Conservation (phyloP, 2,113 vertebrate genomes). For the Dryoscopus gambensis region DNA sequence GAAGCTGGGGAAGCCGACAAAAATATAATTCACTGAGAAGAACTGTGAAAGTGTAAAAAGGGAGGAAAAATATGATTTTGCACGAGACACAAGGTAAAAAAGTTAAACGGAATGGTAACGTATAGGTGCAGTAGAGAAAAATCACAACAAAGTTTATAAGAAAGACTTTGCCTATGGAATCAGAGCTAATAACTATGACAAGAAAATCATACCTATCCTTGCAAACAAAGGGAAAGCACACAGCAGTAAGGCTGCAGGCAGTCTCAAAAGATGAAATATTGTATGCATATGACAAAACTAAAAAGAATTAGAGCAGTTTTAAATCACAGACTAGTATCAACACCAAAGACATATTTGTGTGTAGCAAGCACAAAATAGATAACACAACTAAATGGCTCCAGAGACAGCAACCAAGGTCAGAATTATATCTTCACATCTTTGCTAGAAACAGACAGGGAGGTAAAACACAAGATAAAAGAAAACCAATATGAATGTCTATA, state of each 20-base stretch:
- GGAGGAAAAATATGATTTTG: background rate
- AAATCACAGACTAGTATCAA: background rate
- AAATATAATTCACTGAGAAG: background rate
- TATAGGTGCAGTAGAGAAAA: background rate
- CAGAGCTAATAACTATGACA: background rate
- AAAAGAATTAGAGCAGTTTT: background rate
- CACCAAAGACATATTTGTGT: background rate
- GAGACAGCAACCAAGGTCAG: background rate
- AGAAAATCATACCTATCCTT: background rate
- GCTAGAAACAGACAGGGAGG: background rate
- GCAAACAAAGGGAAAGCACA: background rate
- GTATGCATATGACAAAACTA: background rate
- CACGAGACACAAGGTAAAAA: background rate
- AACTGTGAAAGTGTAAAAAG: background rate
- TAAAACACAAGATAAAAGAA: background rate
- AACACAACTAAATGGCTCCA: background rate
- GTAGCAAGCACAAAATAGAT: background rate
- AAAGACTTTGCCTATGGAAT: background rate
- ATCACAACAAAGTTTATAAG: background rate
- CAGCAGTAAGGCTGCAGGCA: background rate
- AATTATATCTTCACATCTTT: background rate
- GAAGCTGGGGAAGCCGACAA: background rate
- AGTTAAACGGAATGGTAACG: background rate
- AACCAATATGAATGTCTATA: background rate
- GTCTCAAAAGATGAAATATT: background rate